A percentile compares a stretch with the other conserved stretches of the same genome.
Conservation (phyloP, 2,888 invertebrate genomes). For the Drosophila macrothrix region DNA sequence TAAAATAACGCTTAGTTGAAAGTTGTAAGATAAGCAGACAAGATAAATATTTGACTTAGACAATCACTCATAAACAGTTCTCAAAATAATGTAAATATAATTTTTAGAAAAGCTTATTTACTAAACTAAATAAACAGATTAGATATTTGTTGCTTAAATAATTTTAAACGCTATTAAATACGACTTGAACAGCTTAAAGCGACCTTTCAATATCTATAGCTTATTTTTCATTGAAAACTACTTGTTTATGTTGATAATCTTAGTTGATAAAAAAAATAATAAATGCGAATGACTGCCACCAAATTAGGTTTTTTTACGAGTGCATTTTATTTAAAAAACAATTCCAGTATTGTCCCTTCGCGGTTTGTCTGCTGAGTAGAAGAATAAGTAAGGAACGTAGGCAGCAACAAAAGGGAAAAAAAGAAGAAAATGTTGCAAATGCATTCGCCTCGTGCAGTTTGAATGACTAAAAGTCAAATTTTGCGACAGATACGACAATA, state of each 20-base stretch:
- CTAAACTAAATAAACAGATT: background rate
- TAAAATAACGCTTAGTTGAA: background rate
- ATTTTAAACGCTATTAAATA: background rate
- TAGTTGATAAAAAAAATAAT: background rate
- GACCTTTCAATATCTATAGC: background rate
- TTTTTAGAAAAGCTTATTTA: background rate
- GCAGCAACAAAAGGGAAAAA: background rate
- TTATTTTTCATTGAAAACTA: background rate
- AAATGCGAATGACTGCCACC: background rate
- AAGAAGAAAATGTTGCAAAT: constrained; percentile 30
- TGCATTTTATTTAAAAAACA: background rate
- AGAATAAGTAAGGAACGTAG: constrained; percentile 8
- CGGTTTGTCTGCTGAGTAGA: background rate
- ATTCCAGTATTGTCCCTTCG: background rate
- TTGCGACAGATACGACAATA: constrained; percentile 69
- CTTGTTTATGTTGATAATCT: too few relatives aligned
- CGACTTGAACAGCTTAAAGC: background rate
- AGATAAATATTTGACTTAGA: background rate
- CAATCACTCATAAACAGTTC: background rate
- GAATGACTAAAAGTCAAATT: constrained; percentile 70
- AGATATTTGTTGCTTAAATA: rapidly evolving
- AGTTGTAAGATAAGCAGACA: background rate
- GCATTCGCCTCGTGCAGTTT: constrained; percentile 43
- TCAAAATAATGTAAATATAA: background rate
- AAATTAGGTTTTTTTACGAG: background rate